A percentile compares a stretch with the other conserved stretches of the same genome.
Conservation (phyloP, 64 coral and sea anemone genomes). For the Montipora sp. region DNA sequence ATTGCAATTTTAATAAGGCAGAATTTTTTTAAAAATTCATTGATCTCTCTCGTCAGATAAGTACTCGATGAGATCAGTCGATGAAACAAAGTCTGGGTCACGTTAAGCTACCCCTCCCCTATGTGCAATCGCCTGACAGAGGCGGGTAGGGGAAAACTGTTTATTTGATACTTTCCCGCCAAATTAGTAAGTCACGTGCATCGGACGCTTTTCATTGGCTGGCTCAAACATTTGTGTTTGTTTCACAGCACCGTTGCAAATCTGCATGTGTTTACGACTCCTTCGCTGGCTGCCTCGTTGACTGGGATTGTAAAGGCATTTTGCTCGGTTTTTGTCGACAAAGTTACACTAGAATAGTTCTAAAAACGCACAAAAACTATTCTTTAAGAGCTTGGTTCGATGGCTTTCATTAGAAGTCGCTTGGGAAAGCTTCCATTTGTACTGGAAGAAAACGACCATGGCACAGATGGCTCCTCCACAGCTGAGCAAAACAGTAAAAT, state of each 20-base stretch:
- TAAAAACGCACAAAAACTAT: neutral
- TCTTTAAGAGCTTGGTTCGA: slow-evolving; percentile 14
- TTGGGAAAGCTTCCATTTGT: slow-evolving; percentile 68
- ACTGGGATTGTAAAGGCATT: slow-evolving; percentile 8
- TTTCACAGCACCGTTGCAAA: slow-evolving; percentile 26
- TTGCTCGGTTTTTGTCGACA: neutral
- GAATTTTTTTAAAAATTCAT: no score
- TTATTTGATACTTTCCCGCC: slow-evolving; percentile 15
- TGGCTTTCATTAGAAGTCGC: slow-evolving; percentile 64
- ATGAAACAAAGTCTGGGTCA: neutral
- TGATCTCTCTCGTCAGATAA: no score
- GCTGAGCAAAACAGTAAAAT: neutral
- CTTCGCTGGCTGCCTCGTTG: neutral
- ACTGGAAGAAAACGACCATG: slow-evolving; percentile 49
- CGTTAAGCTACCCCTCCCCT: neutral
- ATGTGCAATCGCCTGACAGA: neutral
- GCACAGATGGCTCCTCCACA: slow-evolving; percentile 24
- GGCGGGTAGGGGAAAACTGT: neutral
- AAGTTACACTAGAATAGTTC: slow-evolving; percentile 16
- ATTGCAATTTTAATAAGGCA: no score
- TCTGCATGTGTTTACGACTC: neutral
- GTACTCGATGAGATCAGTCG: no score
- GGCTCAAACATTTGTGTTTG: slow-evolving; percentile 36
- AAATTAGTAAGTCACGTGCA: slow-evolving; percentile 32
- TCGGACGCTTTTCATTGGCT: slow-evolving; percentile 20